These are phyloP conservation scores for Syrrhaptes paradoxus DNA, from an alignment of 2,113 vertebrate species.

Conservation along the genomic window DNA sequence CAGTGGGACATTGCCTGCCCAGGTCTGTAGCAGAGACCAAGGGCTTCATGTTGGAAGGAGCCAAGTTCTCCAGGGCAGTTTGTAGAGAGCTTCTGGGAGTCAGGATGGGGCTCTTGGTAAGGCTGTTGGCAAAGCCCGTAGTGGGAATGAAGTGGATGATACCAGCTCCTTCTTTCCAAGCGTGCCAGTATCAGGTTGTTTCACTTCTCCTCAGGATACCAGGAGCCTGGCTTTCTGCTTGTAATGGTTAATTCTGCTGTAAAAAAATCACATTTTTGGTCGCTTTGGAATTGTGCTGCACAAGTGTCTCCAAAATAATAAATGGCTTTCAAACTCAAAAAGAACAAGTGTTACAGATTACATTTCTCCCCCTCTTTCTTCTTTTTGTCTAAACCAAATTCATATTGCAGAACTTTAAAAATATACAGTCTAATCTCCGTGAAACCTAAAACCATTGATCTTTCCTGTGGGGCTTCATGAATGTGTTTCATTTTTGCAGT, in stretches of 20 bases:
- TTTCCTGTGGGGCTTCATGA: slow-evolving; percentile 42
- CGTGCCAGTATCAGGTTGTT: not conserved
- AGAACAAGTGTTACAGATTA: slow-evolving; percentile 49
- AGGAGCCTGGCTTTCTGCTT: not conserved
- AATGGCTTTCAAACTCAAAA: slow-evolving; percentile 6
- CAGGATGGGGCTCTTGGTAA: not conserved
- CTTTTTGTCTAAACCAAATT: slow-evolving; percentile 55
- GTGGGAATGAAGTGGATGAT: not conserved
- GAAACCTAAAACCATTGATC: slow-evolving; percentile 59
- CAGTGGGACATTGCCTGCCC: not conserved
- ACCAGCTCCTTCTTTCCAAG: not conserved
- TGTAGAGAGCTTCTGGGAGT: not conserved
- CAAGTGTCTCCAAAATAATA: slow-evolving; percentile 54
- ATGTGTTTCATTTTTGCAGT: slow-evolving; percentile 55
- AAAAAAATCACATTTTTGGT: not conserved
- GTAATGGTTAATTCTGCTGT: slow-evolving; percentile 24
- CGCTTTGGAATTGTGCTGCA: not conserved
- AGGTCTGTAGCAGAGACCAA: not conserved
- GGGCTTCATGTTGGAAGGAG: not conserved
- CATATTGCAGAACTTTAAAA: slow-evolving; percentile 51
- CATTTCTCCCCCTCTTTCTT: slow-evolving; percentile 20
- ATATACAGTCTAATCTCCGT: slow-evolving; percentile 49
- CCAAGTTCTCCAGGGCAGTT: not conserved
- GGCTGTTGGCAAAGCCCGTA: not conserved
- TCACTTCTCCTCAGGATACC: not conserved